These are phyloP conservation scores for Pharmacophagus antenor DNA, from an alignment of 2,888 invertebrate species.

Conservation along the genomic window DNA sequence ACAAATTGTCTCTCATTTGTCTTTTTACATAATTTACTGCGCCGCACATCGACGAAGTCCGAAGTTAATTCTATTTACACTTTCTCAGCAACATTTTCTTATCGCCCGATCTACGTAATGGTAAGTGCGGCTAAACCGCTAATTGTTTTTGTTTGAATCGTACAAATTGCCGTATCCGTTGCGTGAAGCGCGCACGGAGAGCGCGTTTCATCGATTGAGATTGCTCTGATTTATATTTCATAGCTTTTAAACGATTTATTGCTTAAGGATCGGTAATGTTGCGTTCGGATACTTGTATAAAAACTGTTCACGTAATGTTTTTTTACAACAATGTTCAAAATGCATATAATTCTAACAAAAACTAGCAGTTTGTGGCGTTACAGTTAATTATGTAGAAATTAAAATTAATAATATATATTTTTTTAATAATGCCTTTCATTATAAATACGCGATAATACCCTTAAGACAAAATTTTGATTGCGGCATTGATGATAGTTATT, in stretches of 20 bases:
- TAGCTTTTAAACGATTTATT: constrained; percentile 58
- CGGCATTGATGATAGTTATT: too few relatives aligned
- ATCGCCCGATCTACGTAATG: constrained; percentile 74
- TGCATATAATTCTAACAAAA: too few relatives aligned
- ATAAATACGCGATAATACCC: too few relatives aligned
- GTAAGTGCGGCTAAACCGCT: constrained; percentile 60
- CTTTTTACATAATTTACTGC: constrained; percentile 34
- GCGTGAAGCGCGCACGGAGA: constrained; percentile 63
- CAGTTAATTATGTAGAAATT: too few relatives aligned
- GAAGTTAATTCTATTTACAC: constrained; percentile 41
- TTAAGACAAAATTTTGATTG: too few relatives aligned
- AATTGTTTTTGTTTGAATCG: constrained; percentile 61
- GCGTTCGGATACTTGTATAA: constrained; percentile 37
- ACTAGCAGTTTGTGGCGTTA: too few relatives aligned
- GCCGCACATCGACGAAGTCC: constrained; percentile 23
- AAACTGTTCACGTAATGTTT: background rate
- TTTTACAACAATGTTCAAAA: too few relatives aligned
- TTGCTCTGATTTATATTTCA: constrained; percentile 73
- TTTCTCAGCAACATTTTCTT: constrained; percentile 44
- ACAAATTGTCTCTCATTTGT: constrained; percentile 34
- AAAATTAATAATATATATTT: too few relatives aligned
- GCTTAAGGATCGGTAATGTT: constrained; percentile 49
- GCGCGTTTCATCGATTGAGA: constrained; percentile 54
- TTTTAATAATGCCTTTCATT: too few relatives aligned
- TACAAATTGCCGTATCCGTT: constrained; percentile 63